A percentile compares a stretch with the other conserved stretches of the same genome.
These are phyloP conservation scores for Brachystomella parvula DNA, from an alignment of 1,140 invertebrate species.

Conservation along the genomic window DNA sequence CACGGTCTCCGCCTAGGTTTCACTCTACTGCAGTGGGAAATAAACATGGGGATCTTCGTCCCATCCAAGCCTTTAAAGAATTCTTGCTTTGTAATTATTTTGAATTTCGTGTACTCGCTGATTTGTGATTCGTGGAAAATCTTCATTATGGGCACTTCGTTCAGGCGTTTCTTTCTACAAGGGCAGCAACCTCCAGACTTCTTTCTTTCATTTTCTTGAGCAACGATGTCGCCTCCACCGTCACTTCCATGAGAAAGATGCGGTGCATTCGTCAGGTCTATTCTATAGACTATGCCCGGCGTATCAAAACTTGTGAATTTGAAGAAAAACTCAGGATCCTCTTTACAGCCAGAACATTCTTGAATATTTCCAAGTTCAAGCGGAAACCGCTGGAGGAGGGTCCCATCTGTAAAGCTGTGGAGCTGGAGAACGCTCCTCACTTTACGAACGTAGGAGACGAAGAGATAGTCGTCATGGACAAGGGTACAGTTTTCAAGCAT, in stretches of 20 bases:
- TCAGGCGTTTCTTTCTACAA: neutral
- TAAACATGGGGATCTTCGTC: constrained; percentile 94
- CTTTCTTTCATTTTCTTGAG: neutral
- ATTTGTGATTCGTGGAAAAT: constrained; percentile 75
- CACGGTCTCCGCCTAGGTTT: constrained; percentile 42
- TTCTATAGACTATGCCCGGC: constrained; percentile 80
- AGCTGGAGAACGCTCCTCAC: constrained; percentile 55
- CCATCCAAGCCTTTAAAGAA: constrained; percentile 93
- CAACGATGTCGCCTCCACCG: neutral
- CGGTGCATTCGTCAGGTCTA: constrained; percentile 70
- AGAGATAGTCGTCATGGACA: constrained; percentile 58
- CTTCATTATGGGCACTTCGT: neutral
- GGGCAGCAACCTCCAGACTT: neutral
- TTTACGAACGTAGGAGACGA: constrained; percentile 84
- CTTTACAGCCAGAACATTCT: constrained; percentile 70
- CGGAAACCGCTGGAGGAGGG: constrained; percentile 40
- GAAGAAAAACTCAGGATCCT: constrained; percentile 85
- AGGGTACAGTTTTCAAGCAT: neutral
- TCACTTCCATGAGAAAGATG: constrained; percentile 54
- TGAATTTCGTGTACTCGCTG: constrained; percentile 65
- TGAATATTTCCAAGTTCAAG: constrained; percentile 77
- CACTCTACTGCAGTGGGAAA: constrained; percentile 69
- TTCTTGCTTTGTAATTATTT: constrained; percentile 79
- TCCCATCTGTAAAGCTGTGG: neutral
- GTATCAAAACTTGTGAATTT: constrained; percentile 86